Conservation (phyloP, 2,888 invertebrate species). For the Thymelicus sylvestris region DNA sequence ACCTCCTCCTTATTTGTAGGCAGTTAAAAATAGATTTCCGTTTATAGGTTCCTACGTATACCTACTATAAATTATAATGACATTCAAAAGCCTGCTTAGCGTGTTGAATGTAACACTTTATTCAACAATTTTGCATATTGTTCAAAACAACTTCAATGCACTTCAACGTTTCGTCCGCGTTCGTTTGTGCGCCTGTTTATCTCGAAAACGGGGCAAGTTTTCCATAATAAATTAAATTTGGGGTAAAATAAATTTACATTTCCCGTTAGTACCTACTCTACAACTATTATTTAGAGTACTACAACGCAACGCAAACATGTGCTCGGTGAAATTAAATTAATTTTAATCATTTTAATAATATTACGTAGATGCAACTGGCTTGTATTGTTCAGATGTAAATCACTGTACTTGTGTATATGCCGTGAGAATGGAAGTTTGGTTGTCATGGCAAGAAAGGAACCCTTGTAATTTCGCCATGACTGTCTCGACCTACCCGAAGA, state of each 20-base stretch:
- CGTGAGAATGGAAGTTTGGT: no score
- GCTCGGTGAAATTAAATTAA: constrained; percentile 21
- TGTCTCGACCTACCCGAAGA: no score
- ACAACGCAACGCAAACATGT: constrained; percentile 19
- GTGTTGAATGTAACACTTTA: no score
- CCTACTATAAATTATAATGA: no score
- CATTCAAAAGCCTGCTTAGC: no score
- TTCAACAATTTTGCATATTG: neutral
- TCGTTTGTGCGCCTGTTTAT: neutral
- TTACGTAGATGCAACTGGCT: neutral
- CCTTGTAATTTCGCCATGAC: no score
- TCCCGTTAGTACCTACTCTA: constrained; percentile 5
- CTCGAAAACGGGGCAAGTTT: constrained; percentile 16
- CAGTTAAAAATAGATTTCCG: no score
- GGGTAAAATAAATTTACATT: constrained; percentile 22
- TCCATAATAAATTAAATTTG: constrained; percentile 24
- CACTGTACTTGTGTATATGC: no score
- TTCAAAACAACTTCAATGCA: neutral
- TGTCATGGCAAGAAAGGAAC: no score
- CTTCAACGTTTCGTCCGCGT: neutral
- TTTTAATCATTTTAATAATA: constrained; percentile 20
- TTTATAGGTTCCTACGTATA: no score
- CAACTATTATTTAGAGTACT: constrained; percentile 24
- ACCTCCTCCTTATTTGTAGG: no score
- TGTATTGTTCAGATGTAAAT: neutral